phyloP scores from a whole-genome alignment of 2,797 vertebrate species.

The Columba guinea region DNA sequence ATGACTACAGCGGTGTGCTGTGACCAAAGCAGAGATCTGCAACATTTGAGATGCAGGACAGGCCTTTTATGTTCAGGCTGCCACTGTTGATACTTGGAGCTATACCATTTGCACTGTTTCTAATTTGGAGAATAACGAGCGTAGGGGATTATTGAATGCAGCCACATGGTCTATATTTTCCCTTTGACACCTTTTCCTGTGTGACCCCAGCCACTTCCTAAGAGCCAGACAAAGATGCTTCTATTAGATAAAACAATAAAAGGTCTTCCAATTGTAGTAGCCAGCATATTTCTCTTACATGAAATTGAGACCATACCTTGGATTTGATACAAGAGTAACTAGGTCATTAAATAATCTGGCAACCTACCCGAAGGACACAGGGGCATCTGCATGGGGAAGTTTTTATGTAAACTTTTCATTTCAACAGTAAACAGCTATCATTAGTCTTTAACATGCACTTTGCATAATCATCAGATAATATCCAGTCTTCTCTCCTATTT shows the following conservation, averaged over 20 bases:
- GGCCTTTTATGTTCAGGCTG: constrained; percentile 11
- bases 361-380: neutral
- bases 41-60: neutral
- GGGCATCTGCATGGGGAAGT: neutral
- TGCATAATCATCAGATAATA: neutral
- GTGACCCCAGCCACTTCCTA: neutral
- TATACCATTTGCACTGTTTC: neutral
- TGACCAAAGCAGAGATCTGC: neutral
- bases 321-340: neutral
- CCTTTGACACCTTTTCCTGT: neutral
- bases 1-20: neutral
- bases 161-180: neutral
- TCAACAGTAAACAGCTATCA: neutral
- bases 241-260: neutral
- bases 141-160: neutral
- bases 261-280: neutral
- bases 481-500: neutral
- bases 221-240: neutral
- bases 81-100: neutral
- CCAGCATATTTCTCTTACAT: neutral
- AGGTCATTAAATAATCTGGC: constrained; percentile 11
- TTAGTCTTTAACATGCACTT: neutral
- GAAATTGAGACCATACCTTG: neutral
- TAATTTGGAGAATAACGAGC: constrained; percentile 1
- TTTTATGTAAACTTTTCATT: constrained; percentile 25